Evolutionary conservation across 2,888 invertebrate species (phyloP), one percentile per base, ranked within the genome.

Genomic region (Amblyjoppa proteus): DNA sequence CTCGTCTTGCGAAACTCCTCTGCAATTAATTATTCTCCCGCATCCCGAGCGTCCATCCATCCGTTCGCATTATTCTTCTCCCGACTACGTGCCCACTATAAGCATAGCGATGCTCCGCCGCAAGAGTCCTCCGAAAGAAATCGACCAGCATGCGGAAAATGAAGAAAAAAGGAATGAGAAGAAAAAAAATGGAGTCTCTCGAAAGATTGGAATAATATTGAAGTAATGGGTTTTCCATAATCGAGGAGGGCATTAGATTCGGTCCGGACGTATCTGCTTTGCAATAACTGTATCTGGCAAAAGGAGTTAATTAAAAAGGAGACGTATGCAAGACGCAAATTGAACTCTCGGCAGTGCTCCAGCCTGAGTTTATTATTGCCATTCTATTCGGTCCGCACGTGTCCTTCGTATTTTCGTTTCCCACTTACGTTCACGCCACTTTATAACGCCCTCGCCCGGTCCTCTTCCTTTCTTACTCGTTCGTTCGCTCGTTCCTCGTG

Each of bases 11-110:
- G 73, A 83, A 83, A 83, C 80, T 83, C 83, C 34, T 34, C 76
- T 53, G 85, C 85, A 83, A 85, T 85, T 85, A 85, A 85, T 85
- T 85, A 85, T 85, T 77, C 83, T 77, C 80, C 83, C 80, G 73
- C 73, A 81, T 77, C 80, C 80, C 80, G 73, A 80, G 79, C 76
- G 83, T 83, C 76, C 83, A 85, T 83, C 80, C 80, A 80, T 85
- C 81, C 77, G 83, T 68, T 73, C 66, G 80, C 83, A 83, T 85
- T 85, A 83, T 85, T 85, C 80, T 80, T 73, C 31, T 64, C 69
- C 49, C 51, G 64, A 68, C 64, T 31, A 31, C 64, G 64, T 64
- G 34, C 64, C 16, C 31, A 28, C 58, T 58, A 58, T 28, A 58
- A 58, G 58, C 58, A 58, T n/a, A 28, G 28, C 58, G 25, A 58